Evolutionary conservation across 2,113 vertebrate species (phyloP).

Genomic region (Rhea americana): DNA sequence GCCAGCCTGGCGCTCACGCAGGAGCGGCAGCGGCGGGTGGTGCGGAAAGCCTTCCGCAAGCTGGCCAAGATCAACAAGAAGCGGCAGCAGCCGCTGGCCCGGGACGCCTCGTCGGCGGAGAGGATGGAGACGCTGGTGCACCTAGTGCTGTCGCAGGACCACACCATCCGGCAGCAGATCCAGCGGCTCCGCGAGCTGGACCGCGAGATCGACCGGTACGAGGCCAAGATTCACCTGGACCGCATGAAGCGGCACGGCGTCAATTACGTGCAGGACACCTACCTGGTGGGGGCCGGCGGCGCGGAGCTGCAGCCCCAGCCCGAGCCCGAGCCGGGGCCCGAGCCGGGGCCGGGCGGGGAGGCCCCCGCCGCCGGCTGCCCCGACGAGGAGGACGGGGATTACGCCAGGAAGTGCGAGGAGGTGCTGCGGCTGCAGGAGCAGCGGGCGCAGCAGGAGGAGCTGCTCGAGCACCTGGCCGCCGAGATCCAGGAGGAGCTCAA

Average conservation of each 20-base stretch:
- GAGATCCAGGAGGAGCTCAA: slow-evolving; percentile 93
- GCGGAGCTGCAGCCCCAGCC: slow-evolving; percentile 41
- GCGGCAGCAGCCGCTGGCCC: slow-evolving; percentile 69
- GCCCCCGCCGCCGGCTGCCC: neutral
- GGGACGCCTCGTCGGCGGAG: slow-evolving; percentile 78
- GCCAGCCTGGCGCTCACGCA: slow-evolving; percentile 74
- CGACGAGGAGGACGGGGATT: slow-evolving; percentile 63
- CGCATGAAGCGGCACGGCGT: slow-evolving; percentile 86
- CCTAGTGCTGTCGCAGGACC: slow-evolving; percentile 93
- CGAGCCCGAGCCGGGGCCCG: neutral
- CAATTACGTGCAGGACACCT: slow-evolving; percentile 95
- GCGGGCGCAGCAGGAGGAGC: slow-evolving; percentile 83
- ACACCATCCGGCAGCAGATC: slow-evolving; percentile 92
- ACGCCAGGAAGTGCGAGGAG: slow-evolving; percentile 69
- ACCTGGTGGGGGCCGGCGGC: slow-evolving; percentile 77
- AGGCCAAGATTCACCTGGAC: slow-evolving; percentile 87
- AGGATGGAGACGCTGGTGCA: slow-evolving; percentile 93
- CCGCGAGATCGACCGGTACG: slow-evolving; percentile 87
- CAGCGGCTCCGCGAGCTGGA: slow-evolving; percentile 90
- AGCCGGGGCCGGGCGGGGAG: neutral
- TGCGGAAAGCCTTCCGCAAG: slow-evolving; percentile 94
- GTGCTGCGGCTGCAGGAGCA: slow-evolving; percentile 84
- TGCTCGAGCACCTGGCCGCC: slow-evolving; percentile 79
- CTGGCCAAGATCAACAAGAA: slow-evolving; percentile 90
- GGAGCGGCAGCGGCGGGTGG: slow-evolving; percentile 89